Evolutionary conservation across 1,140 invertebrate genomes (phyloP).

Genomic region (Drosophila mojavensis): DNA sequence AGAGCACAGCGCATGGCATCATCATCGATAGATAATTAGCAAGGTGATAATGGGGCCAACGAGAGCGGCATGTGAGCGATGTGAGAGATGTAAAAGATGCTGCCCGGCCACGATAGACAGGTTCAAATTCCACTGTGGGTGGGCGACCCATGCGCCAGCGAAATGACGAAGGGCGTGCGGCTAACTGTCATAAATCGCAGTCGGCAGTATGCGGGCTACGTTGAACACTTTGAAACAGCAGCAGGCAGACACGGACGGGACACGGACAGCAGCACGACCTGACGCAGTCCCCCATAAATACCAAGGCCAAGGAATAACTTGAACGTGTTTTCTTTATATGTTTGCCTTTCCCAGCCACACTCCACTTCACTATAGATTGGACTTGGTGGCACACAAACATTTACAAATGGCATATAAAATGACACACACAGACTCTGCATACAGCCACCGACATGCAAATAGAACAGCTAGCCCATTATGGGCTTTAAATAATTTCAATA

Average conservation of each 20-base stretch:
- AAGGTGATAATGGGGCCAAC: constrained; percentile 67
- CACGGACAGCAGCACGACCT: constrained; percentile 51
- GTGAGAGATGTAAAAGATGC: constrained; percentile 55
- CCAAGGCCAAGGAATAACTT: constrained; percentile 73
- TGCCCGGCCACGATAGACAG: constrained; percentile 48
- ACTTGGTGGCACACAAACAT: constrained; percentile 57
- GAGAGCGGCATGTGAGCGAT: constrained; percentile 23
- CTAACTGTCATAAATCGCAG: constrained; percentile 37
- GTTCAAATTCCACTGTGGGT: constrained; percentile 77
- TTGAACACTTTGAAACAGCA: neutral
- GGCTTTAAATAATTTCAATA: neutral
- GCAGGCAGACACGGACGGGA: constrained; percentile 53
- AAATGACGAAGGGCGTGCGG: constrained; percentile 4
- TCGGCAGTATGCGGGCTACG: constrained; percentile 8
- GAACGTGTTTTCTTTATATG: constrained; percentile 68
- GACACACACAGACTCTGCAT: constrained; percentile 14
- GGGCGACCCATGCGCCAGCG: constrained; percentile 21
- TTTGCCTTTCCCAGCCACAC: constrained; percentile 59
- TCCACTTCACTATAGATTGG: constrained; percentile 41
- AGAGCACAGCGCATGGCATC: constrained; percentile 48
- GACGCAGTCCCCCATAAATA: constrained; percentile 70
- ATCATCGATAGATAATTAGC: constrained; percentile 78
- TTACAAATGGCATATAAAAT: constrained; percentile 47
- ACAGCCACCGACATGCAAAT: neutral
- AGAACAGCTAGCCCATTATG: neutral